These are phyloP conservation scores for Ceyx cyanopectus DNA, from an alignment of 2,113 vertebrate species.

Conservation along the genomic window DNA sequence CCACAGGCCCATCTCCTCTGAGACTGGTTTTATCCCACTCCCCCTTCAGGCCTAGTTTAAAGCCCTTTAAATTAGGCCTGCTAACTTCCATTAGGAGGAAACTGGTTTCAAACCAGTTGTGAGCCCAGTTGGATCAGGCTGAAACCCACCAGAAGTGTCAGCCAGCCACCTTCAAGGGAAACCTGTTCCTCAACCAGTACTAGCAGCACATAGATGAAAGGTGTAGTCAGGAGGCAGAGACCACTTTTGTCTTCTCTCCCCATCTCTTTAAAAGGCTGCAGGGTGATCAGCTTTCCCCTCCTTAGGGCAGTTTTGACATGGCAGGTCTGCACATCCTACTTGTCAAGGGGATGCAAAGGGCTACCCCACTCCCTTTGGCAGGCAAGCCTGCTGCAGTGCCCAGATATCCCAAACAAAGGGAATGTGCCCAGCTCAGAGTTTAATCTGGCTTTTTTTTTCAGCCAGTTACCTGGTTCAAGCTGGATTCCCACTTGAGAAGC, in stretches of 20 bases:
- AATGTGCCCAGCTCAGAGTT: neutral
- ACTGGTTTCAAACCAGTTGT: neutral
- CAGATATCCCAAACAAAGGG: neutral
- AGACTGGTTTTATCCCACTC: too few species aligned
- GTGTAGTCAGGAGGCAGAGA: neutral
- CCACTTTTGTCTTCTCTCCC: neutral
- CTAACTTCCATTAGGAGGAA: neutral
- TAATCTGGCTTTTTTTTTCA: neutral
- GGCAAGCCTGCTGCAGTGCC: fast-evolving
- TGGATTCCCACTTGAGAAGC: conserved; percentile 19
- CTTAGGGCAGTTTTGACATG: neutral
- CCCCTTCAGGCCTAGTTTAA: too few species aligned
- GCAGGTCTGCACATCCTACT: neutral
- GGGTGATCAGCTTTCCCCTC: neutral
- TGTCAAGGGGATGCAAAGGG: neutral
- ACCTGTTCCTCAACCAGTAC: neutral
- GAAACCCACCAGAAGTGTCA: fast-evolving
- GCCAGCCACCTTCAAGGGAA: neutral
- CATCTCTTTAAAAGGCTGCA: neutral
- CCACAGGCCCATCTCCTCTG: too few species aligned
- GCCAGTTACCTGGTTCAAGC: neutral
- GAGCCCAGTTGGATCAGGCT: neutral
- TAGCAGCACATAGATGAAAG: neutral
- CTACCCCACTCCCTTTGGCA: neutral
- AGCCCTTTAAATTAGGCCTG: too few species aligned